Base-by-base conservation (phyloP, 2,888 invertebrate genomes). In the Amaurobius ferox region DNA sequence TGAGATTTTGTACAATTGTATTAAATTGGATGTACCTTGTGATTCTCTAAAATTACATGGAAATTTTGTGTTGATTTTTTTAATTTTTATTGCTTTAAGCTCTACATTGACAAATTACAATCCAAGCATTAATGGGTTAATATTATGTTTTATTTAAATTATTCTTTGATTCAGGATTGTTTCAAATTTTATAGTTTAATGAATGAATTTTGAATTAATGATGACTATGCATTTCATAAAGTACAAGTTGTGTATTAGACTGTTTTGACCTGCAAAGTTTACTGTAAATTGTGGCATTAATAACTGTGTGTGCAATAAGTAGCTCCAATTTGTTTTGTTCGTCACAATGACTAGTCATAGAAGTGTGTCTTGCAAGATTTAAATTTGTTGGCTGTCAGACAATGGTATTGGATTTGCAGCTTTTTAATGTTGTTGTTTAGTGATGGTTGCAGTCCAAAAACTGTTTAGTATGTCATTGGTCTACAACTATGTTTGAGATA, bases 241-340 rank as follows among this genome's bases (percentile, higher is more conserved):
- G 32, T 19, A 32, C 32, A 66, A 30, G n/a, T 35, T 64, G 32
- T 66, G 35, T 66, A 32, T 66, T 66, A 66, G n/a, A 66, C 9
- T 66, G 19, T 66, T 66, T 35, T 66, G 19, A 55, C 5, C 23
- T 55, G 55, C 55, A 55, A 23, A 55, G 55, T 32, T 23, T 9
- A 32, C 23, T n/a, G 32, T 66, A 66, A n/a, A 32, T 66, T 19
- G 32, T 66, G 30, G 66, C 66, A 66, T 66, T 66, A 66, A 35
- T 66, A 66, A 32, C 66, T 32, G 55, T 68, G 40, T 67, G 67
- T 68, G 68, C 68, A 68, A 68, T 68, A 40, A 68, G 39, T 68
- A 68, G 26, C 16, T 68, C 68, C 40, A 26, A 40, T 28, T 40
- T 68, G 13, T 23, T 68, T 68, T 23, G n/a, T 35, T 35, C n/a